Conservation (phyloP, 2,113 vertebrate species). For the Todiramphus chloris region DNA sequence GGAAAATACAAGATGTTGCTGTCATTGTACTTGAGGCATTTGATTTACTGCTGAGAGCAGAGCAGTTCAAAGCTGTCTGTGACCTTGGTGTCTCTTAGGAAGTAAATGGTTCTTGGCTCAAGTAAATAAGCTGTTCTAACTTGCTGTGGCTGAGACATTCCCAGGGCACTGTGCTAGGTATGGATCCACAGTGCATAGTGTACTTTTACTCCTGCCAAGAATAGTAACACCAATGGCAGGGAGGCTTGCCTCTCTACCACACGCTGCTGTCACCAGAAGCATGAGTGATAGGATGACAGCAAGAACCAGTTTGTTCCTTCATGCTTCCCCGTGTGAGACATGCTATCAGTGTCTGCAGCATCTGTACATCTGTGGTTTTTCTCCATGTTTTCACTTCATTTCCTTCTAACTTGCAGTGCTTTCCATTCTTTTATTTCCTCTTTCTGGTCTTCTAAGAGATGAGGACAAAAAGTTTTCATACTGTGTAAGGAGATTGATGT, state of each 20-base stretch:
- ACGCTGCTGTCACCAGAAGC: neutral
- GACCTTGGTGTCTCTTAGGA: neutral
- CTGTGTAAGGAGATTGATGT: neutral
- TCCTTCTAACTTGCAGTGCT: neutral
- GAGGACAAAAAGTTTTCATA: neutral
- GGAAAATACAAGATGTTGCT: neutral
- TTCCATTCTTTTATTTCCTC: neutral
- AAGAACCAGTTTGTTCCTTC: neutral
- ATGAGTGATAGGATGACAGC: neutral
- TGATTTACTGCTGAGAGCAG: neutral
- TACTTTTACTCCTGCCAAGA: neutral
- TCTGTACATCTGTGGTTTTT: neutral
- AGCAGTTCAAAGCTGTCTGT: neutral
- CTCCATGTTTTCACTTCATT: neutral
- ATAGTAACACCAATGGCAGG: constrained; percentile 29
- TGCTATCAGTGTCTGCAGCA: neutral
- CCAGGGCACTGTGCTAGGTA: neutral
- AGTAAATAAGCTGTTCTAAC: neutral
- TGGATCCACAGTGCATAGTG: neutral
- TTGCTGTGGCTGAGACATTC: neutral
- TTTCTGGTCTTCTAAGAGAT: neutral
- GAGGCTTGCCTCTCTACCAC: neutral
- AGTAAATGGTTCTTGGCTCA: neutral
- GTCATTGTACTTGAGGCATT: neutral
- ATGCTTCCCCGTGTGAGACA: neutral